Base-by-base conservation (phyloP, 2,113 vertebrate species). In the Indri indri region DNA sequence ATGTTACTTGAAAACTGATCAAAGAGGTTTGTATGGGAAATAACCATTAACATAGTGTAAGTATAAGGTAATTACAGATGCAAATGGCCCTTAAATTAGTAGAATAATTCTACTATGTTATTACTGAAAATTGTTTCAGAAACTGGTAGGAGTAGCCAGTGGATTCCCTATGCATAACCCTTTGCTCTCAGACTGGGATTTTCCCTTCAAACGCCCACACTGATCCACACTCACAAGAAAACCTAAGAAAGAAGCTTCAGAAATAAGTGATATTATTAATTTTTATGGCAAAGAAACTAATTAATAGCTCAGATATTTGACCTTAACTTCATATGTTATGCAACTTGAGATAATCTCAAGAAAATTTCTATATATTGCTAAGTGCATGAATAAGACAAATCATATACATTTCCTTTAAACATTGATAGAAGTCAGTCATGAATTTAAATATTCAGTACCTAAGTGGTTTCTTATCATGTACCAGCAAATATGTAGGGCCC, bases 1-100 rank as follows among this genome's bases (percentile, higher is more conserved):
- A 54, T 59, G 22, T 40, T 74, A 85, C 79, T 96, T 90, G 57
- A 96, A 96, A 91, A 71, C 32, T 23, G 12, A 95, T 85, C 70
- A 37, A 84, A 92, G 74, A 94, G n/a, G 42, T 70, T 71, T 88
- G 50, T 23, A 66, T 81, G 63, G 42, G 34, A 61, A 92, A 95
- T 50, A 70, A 59, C 7, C 76, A 66, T 34, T 94, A 83, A 59
- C 42, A 92, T 52, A 87, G 23, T 71, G 3, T 34, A 83, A 91
- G 23, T 40, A 17, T 34, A 81, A 66, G 32, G 71, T 66, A 90
- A 77, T 92, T 94, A 88, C 16, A 70, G 34, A 71, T 74, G 22
- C 40, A 96, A 95, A 94, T 80, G 37, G 30, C 34, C 73, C 50
- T 80, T 94, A 79, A 77, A 80, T 59, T 45, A 27, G 32, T 66